These are phyloP conservation scores for Prochilodus magdalenae DNA, from an alignment of 2,113 vertebrate species.

Conservation along the genomic window DNA sequence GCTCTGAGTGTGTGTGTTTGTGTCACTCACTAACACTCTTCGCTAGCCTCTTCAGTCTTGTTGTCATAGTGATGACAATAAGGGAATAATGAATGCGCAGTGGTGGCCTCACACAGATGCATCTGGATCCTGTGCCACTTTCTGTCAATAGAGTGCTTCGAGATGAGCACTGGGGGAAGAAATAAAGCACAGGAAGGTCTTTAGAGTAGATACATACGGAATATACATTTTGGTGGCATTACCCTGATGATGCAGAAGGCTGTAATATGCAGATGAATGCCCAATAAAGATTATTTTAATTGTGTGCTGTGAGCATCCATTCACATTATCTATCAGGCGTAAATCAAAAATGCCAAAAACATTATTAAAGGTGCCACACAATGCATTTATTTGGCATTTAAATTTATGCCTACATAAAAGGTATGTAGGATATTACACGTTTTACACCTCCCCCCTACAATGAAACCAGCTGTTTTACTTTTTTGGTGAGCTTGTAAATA, in stretches of 20 bases:
- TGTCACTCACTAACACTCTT: slow-evolving; percentile 40
- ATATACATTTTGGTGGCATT: not conserved
- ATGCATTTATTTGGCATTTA: no score
- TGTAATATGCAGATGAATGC: not conserved
- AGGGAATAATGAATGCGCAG: slow-evolving; percentile 75
- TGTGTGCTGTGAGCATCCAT: not conserved
- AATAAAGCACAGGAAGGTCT: not conserved
- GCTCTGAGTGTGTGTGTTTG: slow-evolving; percentile 51
- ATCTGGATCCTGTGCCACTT: slow-evolving; percentile 57
- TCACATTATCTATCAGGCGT: no score
- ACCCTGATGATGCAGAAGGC: not conserved
- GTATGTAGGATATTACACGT: no score
- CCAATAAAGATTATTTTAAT: not conserved
- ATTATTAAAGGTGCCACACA: no score
- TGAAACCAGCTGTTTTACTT: no score
- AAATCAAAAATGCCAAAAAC: no score
- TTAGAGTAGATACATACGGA: not conserved
- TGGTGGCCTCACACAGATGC: slow-evolving; percentile 61
- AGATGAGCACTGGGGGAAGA: not conserved
- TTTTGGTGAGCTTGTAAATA: no score
- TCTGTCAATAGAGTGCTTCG: not conserved
- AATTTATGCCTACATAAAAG: no score
- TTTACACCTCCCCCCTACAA: no score
- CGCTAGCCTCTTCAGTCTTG: slow-evolving; percentile 61
- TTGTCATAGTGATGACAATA: slow-evolving; percentile 82